A percentile compares a stretch with the other conserved stretches of the same genome.
Evolutionary conservation across 2,888 invertebrate genomes (phyloP).

Genomic region (Fissipunctia ypsillon): DNA sequence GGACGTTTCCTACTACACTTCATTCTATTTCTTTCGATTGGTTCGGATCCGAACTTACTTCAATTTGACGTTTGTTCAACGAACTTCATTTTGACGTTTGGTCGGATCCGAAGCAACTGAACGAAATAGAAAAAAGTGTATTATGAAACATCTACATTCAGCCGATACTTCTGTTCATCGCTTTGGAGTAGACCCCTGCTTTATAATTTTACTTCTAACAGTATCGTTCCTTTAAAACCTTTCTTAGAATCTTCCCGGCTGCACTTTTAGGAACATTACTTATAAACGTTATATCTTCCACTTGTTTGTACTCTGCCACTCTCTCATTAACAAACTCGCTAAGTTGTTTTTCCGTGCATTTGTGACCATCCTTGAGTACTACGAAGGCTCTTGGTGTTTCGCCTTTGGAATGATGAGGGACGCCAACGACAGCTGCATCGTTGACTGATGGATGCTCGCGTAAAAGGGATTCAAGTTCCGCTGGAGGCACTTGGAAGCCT

Average conservation of each 20-base stretch:
- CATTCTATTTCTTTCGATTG: no score
- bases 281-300: conserved; percentile 92
- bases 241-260: conserved; percentile 94
- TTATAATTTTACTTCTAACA: conserved; percentile 62
- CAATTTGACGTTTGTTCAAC: no score
- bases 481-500: conserved; percentile 96
- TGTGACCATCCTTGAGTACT: conserved; percentile 83
- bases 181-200: no score
- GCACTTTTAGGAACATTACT: conserved; percentile 93
- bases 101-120: no score
- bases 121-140: no score
- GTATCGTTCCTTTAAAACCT: conserved; percentile 88
- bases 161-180: no score
- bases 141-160: no score
- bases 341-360: conserved; percentile 89
- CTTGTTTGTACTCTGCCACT: conserved; percentile 94
- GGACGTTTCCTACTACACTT: no score
- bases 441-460: conserved; percentile 93
- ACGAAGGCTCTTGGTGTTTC: conserved; percentile 95
- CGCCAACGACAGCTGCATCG: conserved; percentile 96
- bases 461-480: conserved; percentile 95
- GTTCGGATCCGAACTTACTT: no score
- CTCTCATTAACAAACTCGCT: conserved; percentile 92
- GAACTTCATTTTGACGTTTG: no score
- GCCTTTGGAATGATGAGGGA: conserved; percentile 92